phyloP scores from a whole-genome alignment of 2,113 vertebrate genomes.

The Danionella cerebrum region DNA sequence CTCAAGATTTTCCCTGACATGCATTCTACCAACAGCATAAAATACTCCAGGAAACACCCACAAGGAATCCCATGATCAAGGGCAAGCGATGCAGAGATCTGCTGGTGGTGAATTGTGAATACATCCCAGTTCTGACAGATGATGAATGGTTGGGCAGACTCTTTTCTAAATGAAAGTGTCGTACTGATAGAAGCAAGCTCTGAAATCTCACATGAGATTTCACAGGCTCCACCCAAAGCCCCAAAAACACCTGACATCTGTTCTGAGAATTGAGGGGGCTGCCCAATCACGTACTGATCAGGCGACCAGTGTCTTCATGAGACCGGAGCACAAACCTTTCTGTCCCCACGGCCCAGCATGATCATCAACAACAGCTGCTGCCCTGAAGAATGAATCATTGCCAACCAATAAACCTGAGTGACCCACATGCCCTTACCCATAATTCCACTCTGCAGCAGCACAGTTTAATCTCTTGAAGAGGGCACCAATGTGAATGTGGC shows the following conservation, averaged over 20 bases:
- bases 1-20: no score
- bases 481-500: not conserved
- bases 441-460: not conserved
- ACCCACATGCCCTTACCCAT: not conserved
- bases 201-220: not conserved
- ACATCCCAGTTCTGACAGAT: no score
- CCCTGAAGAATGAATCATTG: slow-evolving; percentile 11
- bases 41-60: no score
- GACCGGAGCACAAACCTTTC: not conserved
- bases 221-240: not conserved
- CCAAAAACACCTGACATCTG: not conserved
- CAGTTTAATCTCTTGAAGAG: not conserved
- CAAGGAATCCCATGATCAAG: no score
- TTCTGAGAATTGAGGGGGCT: slow-evolving; percentile 7
- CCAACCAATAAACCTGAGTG: slow-evolving; percentile 2
- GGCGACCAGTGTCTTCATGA: slow-evolving; percentile 2
- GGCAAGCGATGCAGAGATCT: no score
- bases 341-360: not conserved
- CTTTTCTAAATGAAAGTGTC: no score
- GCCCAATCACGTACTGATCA: not conserved
- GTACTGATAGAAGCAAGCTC: no score
- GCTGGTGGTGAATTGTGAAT: no score
- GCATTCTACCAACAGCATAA: no score
- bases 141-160: no score
- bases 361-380: slow-evolving; percentile 18